Percentiles rank a stretch among this genome's conserved stretches.
Conservation (phyloP, 2,113 vertebrate genomes). For the Bubo blakistoni region DNA sequence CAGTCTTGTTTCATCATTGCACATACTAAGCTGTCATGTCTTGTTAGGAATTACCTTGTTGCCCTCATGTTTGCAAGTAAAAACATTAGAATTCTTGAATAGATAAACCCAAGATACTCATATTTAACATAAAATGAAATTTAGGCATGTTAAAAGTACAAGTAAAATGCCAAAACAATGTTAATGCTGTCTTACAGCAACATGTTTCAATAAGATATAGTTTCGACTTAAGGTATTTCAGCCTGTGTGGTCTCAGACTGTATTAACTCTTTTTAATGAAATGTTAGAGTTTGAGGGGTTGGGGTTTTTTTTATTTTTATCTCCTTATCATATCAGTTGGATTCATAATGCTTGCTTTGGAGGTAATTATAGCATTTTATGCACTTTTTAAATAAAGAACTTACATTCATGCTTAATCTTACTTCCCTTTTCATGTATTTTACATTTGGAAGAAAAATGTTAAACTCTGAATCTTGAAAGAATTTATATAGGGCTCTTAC, state of each 20-base stretch:
- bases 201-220: background rate
- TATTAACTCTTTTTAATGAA: conserved; percentile 12
- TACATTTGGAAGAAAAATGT: conserved; percentile 1
- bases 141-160: conserved; percentile 5
- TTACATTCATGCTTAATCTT: background rate
- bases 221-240: conserved; percentile 24
- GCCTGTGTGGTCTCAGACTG: conserved; percentile 28
- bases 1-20: background rate
- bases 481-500: background rate
- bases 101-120: conserved; percentile 4
- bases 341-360: conserved; percentile 3
- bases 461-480: background rate
- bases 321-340: background rate
- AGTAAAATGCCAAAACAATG: background rate
- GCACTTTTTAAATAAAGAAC: background rate
- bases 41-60: conserved; percentile 14
- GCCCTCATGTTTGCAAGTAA: background rate
- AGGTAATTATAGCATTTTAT: background rate
- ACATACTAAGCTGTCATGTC: conserved; percentile 5
- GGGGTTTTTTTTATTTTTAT: background rate
- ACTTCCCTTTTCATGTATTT: background rate
- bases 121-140: background rate
- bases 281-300: background rate
- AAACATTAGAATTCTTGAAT: background rate
- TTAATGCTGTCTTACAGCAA: background rate